Conservation (phyloP, 23 tunicate species). For the Clavelina lepadiformis region DNA sequence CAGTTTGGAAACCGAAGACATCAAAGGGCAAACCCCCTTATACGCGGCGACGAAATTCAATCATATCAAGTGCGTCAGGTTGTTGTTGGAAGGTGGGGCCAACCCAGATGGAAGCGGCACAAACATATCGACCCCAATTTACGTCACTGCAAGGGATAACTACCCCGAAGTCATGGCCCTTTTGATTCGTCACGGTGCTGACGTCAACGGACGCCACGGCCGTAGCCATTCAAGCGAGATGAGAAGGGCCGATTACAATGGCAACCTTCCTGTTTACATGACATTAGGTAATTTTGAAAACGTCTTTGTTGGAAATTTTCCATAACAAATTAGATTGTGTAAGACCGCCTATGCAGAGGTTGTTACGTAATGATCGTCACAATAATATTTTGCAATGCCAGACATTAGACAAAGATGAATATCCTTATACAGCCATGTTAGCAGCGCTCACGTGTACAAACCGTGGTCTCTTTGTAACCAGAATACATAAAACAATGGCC, state of each 20-base stretch:
- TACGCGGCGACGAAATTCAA: conserved; percentile 83
- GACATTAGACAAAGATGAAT: no score
- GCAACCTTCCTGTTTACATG: conserved; percentile 72
- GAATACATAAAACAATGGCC: no score
- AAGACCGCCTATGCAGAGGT: no score
- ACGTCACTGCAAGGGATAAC: conserved; percentile 74
- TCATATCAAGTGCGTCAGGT: conserved; percentile 36
- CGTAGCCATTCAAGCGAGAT: conserved; percentile 1
- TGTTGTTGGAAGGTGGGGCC: conserved; percentile 73
- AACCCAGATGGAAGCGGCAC: conserved; percentile 68
- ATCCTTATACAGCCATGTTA: no score
- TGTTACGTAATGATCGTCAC: no score
- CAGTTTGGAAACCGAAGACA: conserved; percentile 67
- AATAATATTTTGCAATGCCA: no score
- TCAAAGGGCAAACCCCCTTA: conserved; percentile 89
- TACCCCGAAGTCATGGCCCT: conserved; percentile 44
- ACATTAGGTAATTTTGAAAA: conserved; percentile 54
- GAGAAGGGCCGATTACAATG: background rate
- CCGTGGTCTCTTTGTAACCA: no score
- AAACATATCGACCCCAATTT: conserved; percentile 70
- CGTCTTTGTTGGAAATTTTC: no score
- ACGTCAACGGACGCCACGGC: conserved; percentile 70
- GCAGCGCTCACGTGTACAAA: no score
- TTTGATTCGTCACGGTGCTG: conserved; percentile 67
- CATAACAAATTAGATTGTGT: no score